phyloP scores from a whole-genome alignment of 2,888 invertebrate genomes.

The Ommatoiulus sabulosus region DNA sequence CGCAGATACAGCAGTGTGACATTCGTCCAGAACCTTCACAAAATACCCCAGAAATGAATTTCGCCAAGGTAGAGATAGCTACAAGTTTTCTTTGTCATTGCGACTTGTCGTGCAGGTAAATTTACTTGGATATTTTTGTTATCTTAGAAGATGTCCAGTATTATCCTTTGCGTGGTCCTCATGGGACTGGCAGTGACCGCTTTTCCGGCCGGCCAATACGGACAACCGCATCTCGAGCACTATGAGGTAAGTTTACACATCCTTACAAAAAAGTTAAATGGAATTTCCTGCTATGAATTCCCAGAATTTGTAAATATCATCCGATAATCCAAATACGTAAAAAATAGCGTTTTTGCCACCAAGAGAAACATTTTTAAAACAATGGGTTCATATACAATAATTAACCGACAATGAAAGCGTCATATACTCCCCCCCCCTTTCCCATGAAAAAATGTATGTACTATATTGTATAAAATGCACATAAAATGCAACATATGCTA shows the following conservation, averaged over 20 bases:
- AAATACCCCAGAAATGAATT: conserved; percentile 18
- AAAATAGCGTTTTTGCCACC: no score
- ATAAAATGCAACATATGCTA: no score
- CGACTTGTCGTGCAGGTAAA: background rate
- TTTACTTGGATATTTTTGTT: background rate
- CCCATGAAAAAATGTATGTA: no score
- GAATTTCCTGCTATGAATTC: no score
- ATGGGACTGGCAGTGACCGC: conserved; percentile 32
- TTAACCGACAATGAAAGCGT: no score
- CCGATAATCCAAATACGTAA: no score
- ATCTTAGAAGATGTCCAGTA: conserved; percentile 4
- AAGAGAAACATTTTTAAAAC: no score
- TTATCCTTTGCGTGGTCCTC: conserved; percentile 15
- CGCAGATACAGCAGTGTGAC: background rate
- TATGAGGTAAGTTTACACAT: conserved; percentile 38
- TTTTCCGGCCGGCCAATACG: conserved; percentile 21
- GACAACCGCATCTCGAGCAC: conserved; percentile 37
- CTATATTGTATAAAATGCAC: no score
- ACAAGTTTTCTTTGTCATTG: background rate
- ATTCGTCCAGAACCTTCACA: conserved; percentile 3
- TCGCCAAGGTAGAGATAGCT: conserved; percentile 13
- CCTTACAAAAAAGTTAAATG: background rate
- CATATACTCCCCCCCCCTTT: no score
- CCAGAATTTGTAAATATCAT: no score
- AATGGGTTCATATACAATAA: no score